Base-by-base conservation (phyloP, 1,140 invertebrate genomes). In the Bombus difficillimus region DNA sequence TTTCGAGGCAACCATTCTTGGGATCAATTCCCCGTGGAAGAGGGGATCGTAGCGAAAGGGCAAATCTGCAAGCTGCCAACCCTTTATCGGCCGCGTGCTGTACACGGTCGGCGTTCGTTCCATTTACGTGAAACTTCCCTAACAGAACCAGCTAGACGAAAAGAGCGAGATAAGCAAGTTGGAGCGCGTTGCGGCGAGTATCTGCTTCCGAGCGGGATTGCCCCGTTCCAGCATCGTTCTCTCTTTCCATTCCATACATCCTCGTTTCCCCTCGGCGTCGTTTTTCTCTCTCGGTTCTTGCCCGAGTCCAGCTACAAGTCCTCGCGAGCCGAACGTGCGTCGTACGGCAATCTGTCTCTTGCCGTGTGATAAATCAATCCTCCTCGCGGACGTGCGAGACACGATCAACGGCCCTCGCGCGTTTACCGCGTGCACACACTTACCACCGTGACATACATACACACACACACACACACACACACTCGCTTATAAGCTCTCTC, bases 321-420 rank as follows among this genome's bases (percentile, higher is more conserved):
- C 69, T 78, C 64, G 78, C 69, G 47, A 75, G 84, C 74, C 88
- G 80, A 84, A 86, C 85, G 71, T 83, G 90, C 88, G 84, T 90
- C 86, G 88, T 76, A 79, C 88, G 89, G 90, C 91, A 93, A 93
- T 94, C 93, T 93, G 93, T 93, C 93, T 93, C 90, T 78, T 85
- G 91, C 88, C 87, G 87, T 90, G 93, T 93, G 93, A 94, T 94
- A 94, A 94, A 94, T 94, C 93, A 94, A 94, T 94, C 93, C 90
- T 88, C 76, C 87, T 84, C 73, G 92, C 85, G 87, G 93, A 93
- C 92, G 90, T 91, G 92, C 89, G 89, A 93, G 92, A 92, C 92
- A 92, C 89, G 92, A 93, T 92, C 89, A 89, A 83, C 78, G 88
- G 84, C 83, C 88, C 88, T 89, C 81, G 87, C 90, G 89, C 81